Base-by-base conservation (phyloP, 2,797 vertebrate genomes). In the Protosalanx chinensis region DNA sequence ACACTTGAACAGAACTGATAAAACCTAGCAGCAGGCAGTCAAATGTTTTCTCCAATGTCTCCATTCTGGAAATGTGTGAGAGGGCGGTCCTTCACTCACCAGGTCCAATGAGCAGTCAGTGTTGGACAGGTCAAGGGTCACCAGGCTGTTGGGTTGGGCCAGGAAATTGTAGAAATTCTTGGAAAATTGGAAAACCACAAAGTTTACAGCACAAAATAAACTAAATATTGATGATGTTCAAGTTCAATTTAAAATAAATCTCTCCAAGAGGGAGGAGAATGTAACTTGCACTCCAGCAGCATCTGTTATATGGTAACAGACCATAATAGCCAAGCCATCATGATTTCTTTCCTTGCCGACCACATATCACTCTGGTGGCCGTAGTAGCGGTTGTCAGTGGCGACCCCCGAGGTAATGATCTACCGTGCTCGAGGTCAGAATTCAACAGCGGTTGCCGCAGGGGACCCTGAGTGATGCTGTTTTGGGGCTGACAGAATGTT, bases 131-230 rank as follows among this genome's bases (percentile, higher is more conserved):
- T 99, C 97, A 88, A 99, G 92, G 16, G 94, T 93, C 71, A 83
- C 84, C 84, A 99, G 91, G 79, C 91, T 93, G 87, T 99, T 99
- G 75, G 95, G 95, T 82, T 97, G 96, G 77, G 93, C 92, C 84
- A 99, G 90, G 89, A 98, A 99, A 81, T 91, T 91, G 88, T 96
- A 96, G 88, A 99, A 93, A 89, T 91, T 94, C 97, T 99, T 87
- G 51, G 67, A 3, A 77, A 32, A 70, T 74, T 59, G 68, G 12
- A 68, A 27, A 18, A 58, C 2, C 15, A 6, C 20, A 30, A 61
- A 12, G 12, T 51, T 66, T 65, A n/a, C 18, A 33, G 61, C 16
- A 63, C 61, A 64, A 4, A n/a, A 33, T 49, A 49, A 49, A 49
- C 2, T 12, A 49, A 15, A 15, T 12, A 7, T 12, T 35, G 33